Base-by-base conservation (phyloP, 2,888 invertebrate genomes). In the Lypha dubia region DNA sequence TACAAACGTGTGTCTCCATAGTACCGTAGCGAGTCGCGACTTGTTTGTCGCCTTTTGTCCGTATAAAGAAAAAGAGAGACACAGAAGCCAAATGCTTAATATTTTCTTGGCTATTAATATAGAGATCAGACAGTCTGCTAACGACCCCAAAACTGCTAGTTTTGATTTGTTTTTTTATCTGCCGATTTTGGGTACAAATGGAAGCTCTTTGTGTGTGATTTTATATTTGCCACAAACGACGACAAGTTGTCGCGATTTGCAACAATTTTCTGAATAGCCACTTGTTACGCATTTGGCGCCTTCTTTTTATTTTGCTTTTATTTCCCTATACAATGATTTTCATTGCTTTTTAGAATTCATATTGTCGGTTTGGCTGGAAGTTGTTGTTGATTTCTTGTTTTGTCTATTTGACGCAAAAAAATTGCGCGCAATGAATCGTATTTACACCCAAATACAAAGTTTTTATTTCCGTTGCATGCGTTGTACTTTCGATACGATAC, bases 261-360 rank as follows among this genome's bases (percentile, higher is more conserved):
- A 80, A 84, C 84, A 84, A 81, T 81, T 77, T 74, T 49, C 77
- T 60, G 68, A 77, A 81, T 77, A 81, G 84, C 84, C 77, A 85
- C 77, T 79, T 75, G 82, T 81, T 71, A 83, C 81, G 35, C 83
- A 83, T 74, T 79, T 83, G 83, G 83, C 83, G 77, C 77, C 83
- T 83, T 77, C 65, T 35, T 67, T 70, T 62, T 44, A 17, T 62
- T 49, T 17, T 58, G 56, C 24, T 51, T 51, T 28, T 65, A 24
- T n/a, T 17, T 67, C 8, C 24, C 15, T n/a, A 11, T 28, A 38
- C 24, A 13, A 11, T 56, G 53, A 8, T n/a, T 41, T 67, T 44
- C 28, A 44, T 56, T 70, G 46, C 68, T 63, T 68, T 20, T 22
- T 20, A 62, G 68, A 68, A 56, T 38, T 20, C 41, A 24, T 73